Conservation (phyloP, 2,113 vertebrate species). For the Aptenodytes patagonicus region DNA sequence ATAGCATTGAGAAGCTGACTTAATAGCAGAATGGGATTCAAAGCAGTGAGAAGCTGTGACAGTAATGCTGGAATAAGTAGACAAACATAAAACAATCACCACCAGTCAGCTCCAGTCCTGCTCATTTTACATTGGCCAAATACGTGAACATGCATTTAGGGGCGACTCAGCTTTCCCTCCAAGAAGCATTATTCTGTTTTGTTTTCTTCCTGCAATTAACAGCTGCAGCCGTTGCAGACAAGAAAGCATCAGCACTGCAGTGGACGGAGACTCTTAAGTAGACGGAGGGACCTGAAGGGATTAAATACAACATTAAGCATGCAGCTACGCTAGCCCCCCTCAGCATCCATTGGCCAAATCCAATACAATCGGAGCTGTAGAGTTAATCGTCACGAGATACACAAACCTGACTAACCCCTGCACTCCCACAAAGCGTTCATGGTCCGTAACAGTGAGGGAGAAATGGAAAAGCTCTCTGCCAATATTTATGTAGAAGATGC, state of each 20-base stretch:
- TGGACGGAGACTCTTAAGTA: not conserved
- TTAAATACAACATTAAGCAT: not conserved
- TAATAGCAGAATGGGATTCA: not conserved
- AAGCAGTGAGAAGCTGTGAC: not conserved
- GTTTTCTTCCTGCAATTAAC: not conserved
- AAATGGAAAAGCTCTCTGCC: not conserved
- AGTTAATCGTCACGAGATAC: not conserved
- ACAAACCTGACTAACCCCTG: not conserved
- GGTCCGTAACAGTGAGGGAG: fast-evolving
- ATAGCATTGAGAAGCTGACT: not conserved
- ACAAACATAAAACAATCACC: fast-evolving
- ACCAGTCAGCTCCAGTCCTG: not conserved
- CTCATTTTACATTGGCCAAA: not conserved
- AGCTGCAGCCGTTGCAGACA: not conserved
- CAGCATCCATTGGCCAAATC: not conserved
- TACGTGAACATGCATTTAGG: fast-evolving
- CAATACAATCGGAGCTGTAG: fast-evolving
- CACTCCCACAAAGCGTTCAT: not conserved
- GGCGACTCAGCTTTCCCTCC: not conserved
- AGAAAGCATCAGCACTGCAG: not conserved
- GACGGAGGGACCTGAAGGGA: not conserved
- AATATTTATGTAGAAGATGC: not conserved
- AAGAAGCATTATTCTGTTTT: not conserved
- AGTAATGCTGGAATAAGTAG: not conserved
- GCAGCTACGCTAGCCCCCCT: not conserved